Base-by-base conservation (phyloP, 2,888 invertebrate genomes). In the Theretra japonica region DNA sequence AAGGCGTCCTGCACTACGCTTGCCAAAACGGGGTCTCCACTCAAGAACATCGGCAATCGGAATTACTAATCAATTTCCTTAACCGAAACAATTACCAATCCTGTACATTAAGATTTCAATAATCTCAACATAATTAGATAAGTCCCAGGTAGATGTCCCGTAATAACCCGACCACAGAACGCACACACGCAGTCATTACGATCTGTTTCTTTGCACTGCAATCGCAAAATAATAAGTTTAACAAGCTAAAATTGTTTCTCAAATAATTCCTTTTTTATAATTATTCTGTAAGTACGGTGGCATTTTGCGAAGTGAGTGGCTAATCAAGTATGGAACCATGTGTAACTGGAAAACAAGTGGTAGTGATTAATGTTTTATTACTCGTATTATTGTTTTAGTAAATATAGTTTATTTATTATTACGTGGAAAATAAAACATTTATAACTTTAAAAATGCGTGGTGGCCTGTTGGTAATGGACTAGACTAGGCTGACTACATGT, bases 181-280 rank as follows among this genome's bases (percentile, higher is more conserved):
- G 33, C 65, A 19, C 33, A 65, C 30, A 33, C 53, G 65, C 48
- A 71, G 56, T 65, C 62, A 65, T 30, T 56, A 23, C 5, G 56
- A 71, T 65, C 33, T 57, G 70, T 65, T 71, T 59, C 50, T 71
- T 56, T 33, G 70, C 56, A 41, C 41, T 65, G 48, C 65, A 17
- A 57, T 62, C 30, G 21, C 30, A 62, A 53, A 70, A 62, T 70
- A 19, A 60, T 53, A 21, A 30, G 62, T 56, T 19, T 53, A 56
- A 53, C 50, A 21, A 62, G 60, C 56, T 56, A 56, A 71, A 62
- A 57, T 56, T 30, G 33, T 56, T 23, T 71, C 33, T 71, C 33
- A 30, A 56, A 41, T 65, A 41, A 17, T 41, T 62, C 33, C 23
- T 65, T 2, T 65, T 15, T 41, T 48, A 15, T 33, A 65, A 65